Percentiles rank a stretch among this genome's conserved stretches.
Evolutionary conservation across 92 coral and sea anemone species (phyloP).

Genomic region (Zoanthus sansibaricus): DNA sequence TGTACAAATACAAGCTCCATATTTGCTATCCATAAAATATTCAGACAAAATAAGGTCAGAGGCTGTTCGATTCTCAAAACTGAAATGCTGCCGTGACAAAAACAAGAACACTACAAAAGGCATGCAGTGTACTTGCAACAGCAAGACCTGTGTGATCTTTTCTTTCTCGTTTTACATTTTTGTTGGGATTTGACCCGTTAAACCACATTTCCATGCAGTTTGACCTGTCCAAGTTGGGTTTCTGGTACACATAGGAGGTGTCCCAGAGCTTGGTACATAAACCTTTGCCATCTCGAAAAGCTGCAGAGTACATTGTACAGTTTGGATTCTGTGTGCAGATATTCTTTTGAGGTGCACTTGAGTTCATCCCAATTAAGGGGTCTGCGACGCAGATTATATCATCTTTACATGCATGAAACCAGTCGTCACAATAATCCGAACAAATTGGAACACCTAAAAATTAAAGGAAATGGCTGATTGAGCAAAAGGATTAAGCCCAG

Average conservation of each 20-base stretch:
- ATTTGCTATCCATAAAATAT: background rate
- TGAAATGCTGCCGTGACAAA: background rate
- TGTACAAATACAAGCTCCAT: too few relatives aligned
- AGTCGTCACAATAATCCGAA: slow-evolving; percentile 80
- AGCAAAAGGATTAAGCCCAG: too few relatives aligned
- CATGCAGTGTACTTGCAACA: background rate
- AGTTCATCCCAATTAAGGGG: slow-evolving; percentile 69
- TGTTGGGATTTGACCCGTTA: slow-evolving; percentile 71
- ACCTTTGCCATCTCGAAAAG: slow-evolving; percentile 75
- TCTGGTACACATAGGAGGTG: slow-evolving; percentile 76
- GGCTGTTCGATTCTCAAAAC: background rate
- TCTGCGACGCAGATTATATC: slow-evolving; percentile 89
- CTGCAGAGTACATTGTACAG: slow-evolving; percentile 69
- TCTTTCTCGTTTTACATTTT: slow-evolving; percentile 36
- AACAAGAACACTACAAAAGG: background rate
- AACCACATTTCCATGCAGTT: slow-evolving; percentile 88
- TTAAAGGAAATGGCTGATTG: background rate
- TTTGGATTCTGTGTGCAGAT: slow-evolving; percentile 69
- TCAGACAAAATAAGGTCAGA: background rate
- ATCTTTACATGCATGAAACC: slow-evolving; percentile 90
- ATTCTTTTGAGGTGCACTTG: slow-evolving; percentile 59
- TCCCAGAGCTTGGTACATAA: slow-evolving; percentile 95
- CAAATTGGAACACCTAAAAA: slow-evolving; percentile 87
- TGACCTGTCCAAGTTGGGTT: slow-evolving; percentile 62
- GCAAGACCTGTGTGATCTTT: background rate